Evolutionary conservation across 2,113 vertebrate genomes (phyloP).

Genomic region (Ctenodactylus gundi): DNA sequence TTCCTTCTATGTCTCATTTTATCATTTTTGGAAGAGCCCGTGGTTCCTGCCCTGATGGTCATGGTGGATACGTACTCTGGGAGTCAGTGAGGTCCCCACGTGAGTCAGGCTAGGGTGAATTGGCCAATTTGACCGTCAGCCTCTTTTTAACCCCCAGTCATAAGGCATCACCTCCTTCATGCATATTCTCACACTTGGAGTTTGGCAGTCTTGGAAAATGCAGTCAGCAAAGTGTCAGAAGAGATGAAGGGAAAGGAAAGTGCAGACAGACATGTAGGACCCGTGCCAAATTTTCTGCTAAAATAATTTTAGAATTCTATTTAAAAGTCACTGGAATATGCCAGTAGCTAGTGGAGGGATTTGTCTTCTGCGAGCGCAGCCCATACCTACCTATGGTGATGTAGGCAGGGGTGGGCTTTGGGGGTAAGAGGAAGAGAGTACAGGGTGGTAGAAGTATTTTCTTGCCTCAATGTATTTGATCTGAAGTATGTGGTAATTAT

Average conservation of each 20-base stretch:
- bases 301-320: conserved; percentile 29
- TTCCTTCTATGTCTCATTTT: neutral
- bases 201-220: neutral
- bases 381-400: fast-evolving
- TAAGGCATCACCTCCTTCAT: neutral
- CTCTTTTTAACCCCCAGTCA: neutral
- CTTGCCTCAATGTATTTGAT: neutral
- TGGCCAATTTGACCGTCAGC: neutral
- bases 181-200: neutral
- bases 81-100: neutral
- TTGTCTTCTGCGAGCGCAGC: neutral
- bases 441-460: neutral
- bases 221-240: neutral
- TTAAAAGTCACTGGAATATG: neutral
- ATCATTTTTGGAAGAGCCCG: neutral
- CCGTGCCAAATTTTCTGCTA: neutral
- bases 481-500: neutral
- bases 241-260: neutral
- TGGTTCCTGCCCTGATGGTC: fast-evolving
- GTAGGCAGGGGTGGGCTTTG: neutral
- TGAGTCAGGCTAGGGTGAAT: neutral
- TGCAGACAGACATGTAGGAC: neutral
- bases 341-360: neutral
- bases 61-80: neutral
- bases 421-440: neutral